A percentile compares a stretch with the other conserved stretches of the same genome.
phyloP scores from a whole-genome alignment of 2,113 vertebrate species.

The Phrynocephalus versicolor region DNA sequence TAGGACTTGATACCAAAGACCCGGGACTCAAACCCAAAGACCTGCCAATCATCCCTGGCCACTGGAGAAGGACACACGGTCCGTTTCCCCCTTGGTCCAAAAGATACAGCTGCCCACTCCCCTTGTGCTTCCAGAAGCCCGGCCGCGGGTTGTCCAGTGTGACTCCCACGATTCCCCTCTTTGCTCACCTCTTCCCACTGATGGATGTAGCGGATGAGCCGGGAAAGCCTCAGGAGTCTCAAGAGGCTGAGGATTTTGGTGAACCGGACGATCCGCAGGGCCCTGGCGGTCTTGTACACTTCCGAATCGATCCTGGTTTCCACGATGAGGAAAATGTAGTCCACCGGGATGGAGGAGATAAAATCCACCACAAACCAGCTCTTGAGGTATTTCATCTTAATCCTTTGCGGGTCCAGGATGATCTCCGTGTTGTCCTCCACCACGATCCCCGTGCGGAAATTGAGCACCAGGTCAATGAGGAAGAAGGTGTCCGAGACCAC shows the following conservation, averaged over 20 bases:
- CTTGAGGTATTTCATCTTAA: slow-evolving; percentile 97
- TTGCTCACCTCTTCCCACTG: slow-evolving; percentile 97
- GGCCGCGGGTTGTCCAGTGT: background rate
- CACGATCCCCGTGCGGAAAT: slow-evolving; percentile 98
- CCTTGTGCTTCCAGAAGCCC: background rate
- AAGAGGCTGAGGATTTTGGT: slow-evolving; percentile 98
- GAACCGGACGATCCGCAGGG: slow-evolving; percentile 95
- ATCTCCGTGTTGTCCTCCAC: slow-evolving; percentile 99
- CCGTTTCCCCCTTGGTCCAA: too few relatives aligned
- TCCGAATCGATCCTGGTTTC: slow-evolving; percentile 97
- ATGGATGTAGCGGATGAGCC: slow-evolving; percentile 98
- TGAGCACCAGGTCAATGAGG: slow-evolving; percentile 97
- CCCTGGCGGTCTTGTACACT: slow-evolving; percentile 97
- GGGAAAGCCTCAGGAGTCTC: slow-evolving; percentile 90
- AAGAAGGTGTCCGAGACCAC: slow-evolving; percentile 98
- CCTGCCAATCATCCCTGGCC: too few relatives aligned
- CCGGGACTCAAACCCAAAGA: too few relatives aligned
- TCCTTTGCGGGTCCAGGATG: slow-evolving; percentile 94
- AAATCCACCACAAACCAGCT: slow-evolving; percentile 99
- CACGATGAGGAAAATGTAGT: slow-evolving; percentile 99
- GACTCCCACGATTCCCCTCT: background rate
- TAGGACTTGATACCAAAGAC: too few relatives aligned
- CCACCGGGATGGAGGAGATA: slow-evolving; percentile 98
- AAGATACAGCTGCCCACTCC: too few relatives aligned
- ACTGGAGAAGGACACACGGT: too few relatives aligned